Conservation (phyloP, 2,888 invertebrate genomes). For the Capitulum mitella region DNA sequence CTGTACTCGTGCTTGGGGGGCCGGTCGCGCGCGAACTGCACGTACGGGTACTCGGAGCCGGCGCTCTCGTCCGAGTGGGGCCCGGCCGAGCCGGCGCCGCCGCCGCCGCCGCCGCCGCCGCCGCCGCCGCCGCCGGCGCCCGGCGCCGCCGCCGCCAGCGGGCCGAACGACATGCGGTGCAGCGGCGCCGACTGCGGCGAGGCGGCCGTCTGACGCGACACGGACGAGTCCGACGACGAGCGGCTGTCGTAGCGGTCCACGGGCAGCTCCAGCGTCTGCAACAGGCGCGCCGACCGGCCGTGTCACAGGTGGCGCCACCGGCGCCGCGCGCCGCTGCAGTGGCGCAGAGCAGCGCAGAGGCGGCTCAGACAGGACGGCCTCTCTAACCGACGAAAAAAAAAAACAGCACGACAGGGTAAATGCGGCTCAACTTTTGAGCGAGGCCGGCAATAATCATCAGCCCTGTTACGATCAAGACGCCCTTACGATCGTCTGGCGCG, state of each 20-base stretch:
- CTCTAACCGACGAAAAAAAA: too few species aligned
- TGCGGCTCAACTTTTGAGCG: too few species aligned
- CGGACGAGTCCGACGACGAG: constrained; percentile 62
- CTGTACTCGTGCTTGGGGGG: constrained; percentile 76
- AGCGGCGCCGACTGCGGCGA: constrained; percentile 27
- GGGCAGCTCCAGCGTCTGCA: constrained; percentile 20
- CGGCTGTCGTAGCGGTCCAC: constrained; percentile 70
- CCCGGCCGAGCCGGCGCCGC: constrained; percentile 40
- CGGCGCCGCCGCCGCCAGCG: constrained; percentile 39
- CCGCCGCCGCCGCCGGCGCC: constrained; percentile 39
- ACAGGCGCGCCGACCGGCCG: too few species aligned
- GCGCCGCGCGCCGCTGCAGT: not conserved
- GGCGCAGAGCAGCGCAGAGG: not conserved
- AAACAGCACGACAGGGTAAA: too few species aligned
- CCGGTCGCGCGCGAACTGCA: constrained; percentile 56
- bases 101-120: constrained; percentile 41
- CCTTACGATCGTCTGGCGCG: too few species aligned
- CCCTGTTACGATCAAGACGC: too few species aligned
- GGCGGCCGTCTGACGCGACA: constrained; percentile 41
- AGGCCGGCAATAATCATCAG: too few species aligned
- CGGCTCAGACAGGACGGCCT: too few species aligned
- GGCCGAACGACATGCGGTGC: constrained; percentile 33
- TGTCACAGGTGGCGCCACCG: not conserved
- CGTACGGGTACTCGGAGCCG: constrained; percentile 59
- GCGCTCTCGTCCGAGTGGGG: constrained; percentile 35